Percentiles rank a stretch among this genome's conserved stretches.
phyloP scores from a whole-genome alignment of 2,113 vertebrate species.

The Tragelaphus buxtoni region DNA sequence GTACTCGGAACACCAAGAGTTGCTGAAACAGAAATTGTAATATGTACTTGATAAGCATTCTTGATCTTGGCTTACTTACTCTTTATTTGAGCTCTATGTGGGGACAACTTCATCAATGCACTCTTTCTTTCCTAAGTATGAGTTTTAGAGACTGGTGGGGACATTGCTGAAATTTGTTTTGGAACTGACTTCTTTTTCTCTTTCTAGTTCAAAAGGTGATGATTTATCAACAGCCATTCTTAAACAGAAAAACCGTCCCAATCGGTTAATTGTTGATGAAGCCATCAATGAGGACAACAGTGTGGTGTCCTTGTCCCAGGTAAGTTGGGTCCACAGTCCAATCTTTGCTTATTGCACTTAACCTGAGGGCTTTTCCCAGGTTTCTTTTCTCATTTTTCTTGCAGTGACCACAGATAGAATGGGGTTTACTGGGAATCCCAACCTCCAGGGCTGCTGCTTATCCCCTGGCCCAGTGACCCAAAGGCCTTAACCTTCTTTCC shows the following conservation, averaged over 20 bases:
- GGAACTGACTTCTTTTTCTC: constrained; percentile 36
- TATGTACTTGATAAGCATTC: not conserved
- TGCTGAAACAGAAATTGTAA: not conserved
- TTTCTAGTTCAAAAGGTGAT: constrained; percentile 92
- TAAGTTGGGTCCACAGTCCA: constrained; percentile 67
- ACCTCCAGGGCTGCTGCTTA: constrained; percentile 9
- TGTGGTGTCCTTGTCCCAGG: constrained; percentile 98
- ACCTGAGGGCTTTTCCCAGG: constrained; percentile 39
- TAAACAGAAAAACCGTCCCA: constrained; percentile 98
- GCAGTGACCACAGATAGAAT: constrained; percentile 36
- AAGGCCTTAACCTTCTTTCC: constrained; percentile 34
- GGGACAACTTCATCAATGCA: not conserved
- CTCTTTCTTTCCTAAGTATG: not conserved
- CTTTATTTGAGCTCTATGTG: not conserved
- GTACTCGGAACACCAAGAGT: not conserved
- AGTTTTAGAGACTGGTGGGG: not conserved
- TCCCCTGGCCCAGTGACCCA: not conserved
- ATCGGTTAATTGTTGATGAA: constrained; percentile 98
- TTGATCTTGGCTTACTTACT: not conserved
- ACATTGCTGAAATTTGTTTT: not conserved
- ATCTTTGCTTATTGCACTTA: constrained; percentile 25
- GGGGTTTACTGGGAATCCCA: constrained; percentile 54
- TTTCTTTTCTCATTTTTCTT: constrained; percentile 56
- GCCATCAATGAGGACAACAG: constrained; percentile 99
- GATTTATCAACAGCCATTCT: constrained; percentile 98